Conservation (phyloP, 2,113 vertebrate species). For the Diadophis punctatus region DNA sequence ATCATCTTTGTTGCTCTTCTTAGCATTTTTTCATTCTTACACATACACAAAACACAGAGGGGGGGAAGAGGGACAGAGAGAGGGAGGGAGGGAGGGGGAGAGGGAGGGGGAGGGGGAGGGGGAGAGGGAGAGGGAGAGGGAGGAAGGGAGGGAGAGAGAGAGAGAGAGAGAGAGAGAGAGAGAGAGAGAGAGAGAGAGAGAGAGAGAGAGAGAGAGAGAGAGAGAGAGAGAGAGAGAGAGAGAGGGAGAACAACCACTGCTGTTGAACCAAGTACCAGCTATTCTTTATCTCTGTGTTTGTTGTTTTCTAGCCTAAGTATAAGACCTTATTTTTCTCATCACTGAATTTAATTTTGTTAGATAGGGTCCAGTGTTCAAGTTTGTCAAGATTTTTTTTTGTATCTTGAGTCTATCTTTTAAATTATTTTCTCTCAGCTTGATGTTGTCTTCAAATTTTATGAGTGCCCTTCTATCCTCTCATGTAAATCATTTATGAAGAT, state of each 20-base stretch:
- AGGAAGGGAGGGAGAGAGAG: no score
- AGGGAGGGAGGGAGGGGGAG: no score
- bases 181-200: no score
- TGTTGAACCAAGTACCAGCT: neutral
- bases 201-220: no score
- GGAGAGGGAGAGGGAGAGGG: no score
- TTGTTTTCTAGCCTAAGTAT: neutral
- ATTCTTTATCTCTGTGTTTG: neutral
- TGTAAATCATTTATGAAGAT: neutral
- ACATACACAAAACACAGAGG: no score
- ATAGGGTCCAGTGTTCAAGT: neutral
- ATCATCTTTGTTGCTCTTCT: no score
- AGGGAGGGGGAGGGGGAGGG: no score
- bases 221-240: no score
- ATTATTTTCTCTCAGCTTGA: neutral
- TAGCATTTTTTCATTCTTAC: no score
- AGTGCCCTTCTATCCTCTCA: neutral
- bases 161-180: no score
- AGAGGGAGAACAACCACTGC: neutral
- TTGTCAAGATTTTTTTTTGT: neutral
- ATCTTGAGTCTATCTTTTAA: neutral
- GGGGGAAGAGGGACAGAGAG: no score
- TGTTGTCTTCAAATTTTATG: neutral
- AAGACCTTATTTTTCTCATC: neutral
- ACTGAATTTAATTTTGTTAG: neutral